phyloP scores from a whole-genome alignment of 2,888 invertebrate species.

The Terebella lapidaria region DNA sequence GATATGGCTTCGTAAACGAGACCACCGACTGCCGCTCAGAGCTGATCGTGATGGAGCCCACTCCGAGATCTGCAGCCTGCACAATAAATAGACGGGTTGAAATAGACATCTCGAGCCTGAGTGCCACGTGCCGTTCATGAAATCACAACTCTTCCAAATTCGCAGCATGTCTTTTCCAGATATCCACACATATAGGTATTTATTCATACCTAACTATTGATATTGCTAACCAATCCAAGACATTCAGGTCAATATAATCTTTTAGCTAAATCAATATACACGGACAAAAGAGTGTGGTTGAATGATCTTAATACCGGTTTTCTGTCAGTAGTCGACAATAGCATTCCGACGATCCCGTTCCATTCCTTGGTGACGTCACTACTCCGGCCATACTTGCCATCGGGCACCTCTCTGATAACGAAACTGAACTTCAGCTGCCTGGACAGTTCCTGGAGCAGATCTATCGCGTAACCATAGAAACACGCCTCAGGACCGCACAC shows the following conservation, averaged over 20 bases:
- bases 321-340: slow-evolving; percentile 28
- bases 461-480: slow-evolving; percentile 64
- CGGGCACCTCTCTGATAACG: slow-evolving; percentile 69
- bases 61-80: slow-evolving; percentile 86
- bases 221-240: no score
- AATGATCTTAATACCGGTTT: not conserved
- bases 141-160: no score
- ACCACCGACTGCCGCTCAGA: slow-evolving; percentile 87
- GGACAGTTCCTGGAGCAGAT: slow-evolving; percentile 74
- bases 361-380: slow-evolving; percentile 53
- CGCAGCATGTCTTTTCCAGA: no score
- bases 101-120: no score
- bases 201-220: no score
- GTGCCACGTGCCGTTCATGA: no score
- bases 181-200: no score
- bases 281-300: no score
- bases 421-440: slow-evolving; percentile 73
- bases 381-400: slow-evolving; percentile 67
- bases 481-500: slow-evolving; percentile 60
- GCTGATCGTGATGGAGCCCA: slow-evolving; percentile 93
- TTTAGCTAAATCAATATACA: no score
- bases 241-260: no score
- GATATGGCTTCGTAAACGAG: slow-evolving; percentile 92
- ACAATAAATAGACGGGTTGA: slow-evolving; percentile 58
- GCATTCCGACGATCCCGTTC: slow-evolving; percentile 54